A percentile compares a stretch with the other conserved stretches of the same genome.
These are phyloP conservation scores for Leucoptera coffeella DNA, from an alignment of 2,888 invertebrate species.

Conservation along the genomic window DNA sequence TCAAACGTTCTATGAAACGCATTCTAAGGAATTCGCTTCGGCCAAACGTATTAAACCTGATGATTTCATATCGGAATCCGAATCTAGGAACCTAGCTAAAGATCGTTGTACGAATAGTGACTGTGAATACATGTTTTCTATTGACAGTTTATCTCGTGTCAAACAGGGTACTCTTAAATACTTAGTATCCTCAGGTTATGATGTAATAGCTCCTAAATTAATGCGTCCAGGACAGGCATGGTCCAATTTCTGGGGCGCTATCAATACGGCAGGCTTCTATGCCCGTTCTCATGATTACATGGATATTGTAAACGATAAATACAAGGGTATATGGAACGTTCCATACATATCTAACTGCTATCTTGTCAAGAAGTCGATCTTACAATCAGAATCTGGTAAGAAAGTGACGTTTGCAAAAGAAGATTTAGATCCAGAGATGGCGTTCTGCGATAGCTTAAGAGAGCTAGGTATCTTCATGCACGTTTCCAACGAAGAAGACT, in stretches of 20 bases:
- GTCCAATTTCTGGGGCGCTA: constrained; percentile 98
- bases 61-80: constrained; percentile 62
- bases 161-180: constrained; percentile 70
- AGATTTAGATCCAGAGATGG: constrained; percentile 87
- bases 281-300: constrained; percentile 93
- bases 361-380: constrained; percentile 67
- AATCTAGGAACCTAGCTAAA: constrained; percentile 77
- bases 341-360: constrained; percentile 83
- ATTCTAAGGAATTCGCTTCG: constrained; percentile 54
- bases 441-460: constrained; percentile 64
- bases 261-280: constrained; percentile 88
- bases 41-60: constrained; percentile 60
- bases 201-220: constrained; percentile 80
- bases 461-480: constrained; percentile 81
- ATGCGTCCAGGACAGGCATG: constrained; percentile 82
- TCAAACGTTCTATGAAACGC: constrained; percentile 54
- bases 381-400: constrained; percentile 45
- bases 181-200: constrained; percentile 49
- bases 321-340: constrained; percentile 95
- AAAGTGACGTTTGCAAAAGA: constrained; percentile 54
- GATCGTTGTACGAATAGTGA: constrained; percentile 70
- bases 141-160: constrained; percentile 84
- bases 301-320: constrained; percentile 76
- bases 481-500: constrained; percentile 76
- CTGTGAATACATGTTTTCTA: constrained; percentile 77